A percentile compares a stretch with the other conserved stretches of the same genome.
Evolutionary conservation across 2,113 vertebrate species (phyloP).

Genomic region (Picathartes gymnocephalus): DNA sequence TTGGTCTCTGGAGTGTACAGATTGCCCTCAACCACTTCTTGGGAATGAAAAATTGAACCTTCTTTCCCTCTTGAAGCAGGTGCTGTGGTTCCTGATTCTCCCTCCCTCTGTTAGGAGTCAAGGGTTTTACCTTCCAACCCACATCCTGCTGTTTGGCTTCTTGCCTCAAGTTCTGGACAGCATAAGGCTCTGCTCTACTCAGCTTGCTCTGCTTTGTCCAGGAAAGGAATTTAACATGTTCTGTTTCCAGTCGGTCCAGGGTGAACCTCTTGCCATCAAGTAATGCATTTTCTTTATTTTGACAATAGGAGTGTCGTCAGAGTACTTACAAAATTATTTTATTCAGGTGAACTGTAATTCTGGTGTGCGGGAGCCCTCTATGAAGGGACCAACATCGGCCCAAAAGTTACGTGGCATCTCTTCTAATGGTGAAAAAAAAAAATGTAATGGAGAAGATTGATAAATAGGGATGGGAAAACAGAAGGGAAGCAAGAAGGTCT

Average conservation of each 20-base stretch:
- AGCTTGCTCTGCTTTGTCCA: not conserved
- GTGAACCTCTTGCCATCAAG: not conserved
- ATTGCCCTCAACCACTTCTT: not conserved
- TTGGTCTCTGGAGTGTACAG: not conserved
- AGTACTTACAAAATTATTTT: not conserved
- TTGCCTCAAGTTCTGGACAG: not conserved
- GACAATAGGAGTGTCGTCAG: not conserved
- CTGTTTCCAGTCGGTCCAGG: not conserved
- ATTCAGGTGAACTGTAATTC: not conserved
- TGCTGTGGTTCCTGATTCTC: not conserved
- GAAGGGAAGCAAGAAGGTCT: not conserved
- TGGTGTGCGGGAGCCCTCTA: not conserved
- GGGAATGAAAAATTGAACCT: not conserved
- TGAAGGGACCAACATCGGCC: not conserved
- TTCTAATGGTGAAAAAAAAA: not conserved
- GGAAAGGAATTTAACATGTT: not conserved
- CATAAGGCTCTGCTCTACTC: not conserved
- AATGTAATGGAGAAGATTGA: not conserved
- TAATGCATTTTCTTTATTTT: not conserved
- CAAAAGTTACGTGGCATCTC: not conserved
- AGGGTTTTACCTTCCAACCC: not conserved
- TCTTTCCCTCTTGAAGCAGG: not conserved
- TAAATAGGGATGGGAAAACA: not conserved
- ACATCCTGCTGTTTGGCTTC: not conserved
- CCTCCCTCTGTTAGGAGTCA: not conserved